phyloP scores from a whole-genome alignment of 2,113 vertebrate genomes.

The Ptyas mucosa region DNA sequence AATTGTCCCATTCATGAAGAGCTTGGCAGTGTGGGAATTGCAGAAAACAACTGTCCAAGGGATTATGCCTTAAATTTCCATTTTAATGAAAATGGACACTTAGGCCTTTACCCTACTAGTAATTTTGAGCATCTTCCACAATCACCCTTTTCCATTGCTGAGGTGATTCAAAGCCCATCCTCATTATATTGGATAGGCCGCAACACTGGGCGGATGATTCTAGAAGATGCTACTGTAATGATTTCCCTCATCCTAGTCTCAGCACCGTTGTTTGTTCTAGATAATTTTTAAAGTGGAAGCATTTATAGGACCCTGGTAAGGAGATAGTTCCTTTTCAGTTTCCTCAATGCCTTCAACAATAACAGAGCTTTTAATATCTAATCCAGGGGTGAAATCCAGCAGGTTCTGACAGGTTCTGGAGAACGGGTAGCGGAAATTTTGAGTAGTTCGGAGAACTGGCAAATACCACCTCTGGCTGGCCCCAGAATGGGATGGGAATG shows the following conservation, averaged over 20 bases:
- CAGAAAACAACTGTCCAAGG: not conserved
- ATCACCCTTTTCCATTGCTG: not conserved
- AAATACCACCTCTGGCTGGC: no score
- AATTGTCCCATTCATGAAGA: not conserved
- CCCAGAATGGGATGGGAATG: no score
- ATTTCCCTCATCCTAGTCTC: conserved; percentile 19
- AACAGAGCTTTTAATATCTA: not conserved
- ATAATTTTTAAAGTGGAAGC: conserved; percentile 11
- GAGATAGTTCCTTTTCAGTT: not conserved
- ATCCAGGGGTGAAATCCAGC: not conserved
- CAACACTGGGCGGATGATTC: not conserved
- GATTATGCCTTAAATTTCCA: not conserved
- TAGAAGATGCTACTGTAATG: not conserved
- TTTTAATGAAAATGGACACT: conserved; percentile 20
- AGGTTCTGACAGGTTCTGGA: no score
- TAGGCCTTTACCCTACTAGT: not conserved
- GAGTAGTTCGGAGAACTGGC: no score
- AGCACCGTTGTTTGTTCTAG: conserved; percentile 5
- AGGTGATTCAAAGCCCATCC: not conserved
- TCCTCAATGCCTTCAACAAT: not conserved
- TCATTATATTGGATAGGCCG: not conserved
- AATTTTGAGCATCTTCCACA: not conserved
- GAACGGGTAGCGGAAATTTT: no score
- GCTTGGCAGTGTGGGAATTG: not conserved
- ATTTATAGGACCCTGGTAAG: not conserved